A percentile compares a stretch with the other conserved stretches of the same genome.
phyloP scores from a whole-genome alignment of 2,797 vertebrate genomes.

The Coreius guichenoti region DNA sequence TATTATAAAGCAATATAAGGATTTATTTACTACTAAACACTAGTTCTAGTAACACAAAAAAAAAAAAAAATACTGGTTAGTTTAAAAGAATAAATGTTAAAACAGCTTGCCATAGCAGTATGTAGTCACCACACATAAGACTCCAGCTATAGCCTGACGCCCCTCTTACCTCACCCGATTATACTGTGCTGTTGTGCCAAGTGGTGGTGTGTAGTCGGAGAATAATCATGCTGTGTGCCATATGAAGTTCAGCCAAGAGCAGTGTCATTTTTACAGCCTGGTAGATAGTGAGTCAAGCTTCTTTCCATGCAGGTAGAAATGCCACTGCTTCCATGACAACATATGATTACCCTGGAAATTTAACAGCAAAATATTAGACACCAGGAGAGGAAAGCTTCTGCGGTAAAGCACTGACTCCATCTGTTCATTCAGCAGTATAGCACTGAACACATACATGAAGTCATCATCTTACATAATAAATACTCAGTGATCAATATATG shows the following conservation, averaged over 20 bases:
- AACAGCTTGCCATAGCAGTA: conserved; percentile 15
- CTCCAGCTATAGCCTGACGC: background rate
- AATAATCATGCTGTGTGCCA: conserved; percentile 11
- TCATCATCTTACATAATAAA: conserved; percentile 17
- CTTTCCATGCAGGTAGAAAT: background rate
- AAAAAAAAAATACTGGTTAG: background rate
- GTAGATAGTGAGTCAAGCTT: background rate
- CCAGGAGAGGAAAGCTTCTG: background rate
- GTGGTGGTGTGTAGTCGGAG: conserved; percentile 17
- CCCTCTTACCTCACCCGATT: conserved; percentile 21
- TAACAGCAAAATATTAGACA: background rate
- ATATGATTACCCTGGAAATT: background rate
- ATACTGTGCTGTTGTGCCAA: conserved; percentile 33
- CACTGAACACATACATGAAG: background rate
- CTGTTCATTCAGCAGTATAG: conserved; percentile 2
- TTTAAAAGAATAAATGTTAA: background rate
- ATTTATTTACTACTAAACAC: background rate
- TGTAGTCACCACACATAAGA: background rate
- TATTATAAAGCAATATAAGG: background rate
- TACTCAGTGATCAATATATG: background rate
- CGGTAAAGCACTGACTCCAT: conserved; percentile 14
- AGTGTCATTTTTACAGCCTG: background rate
- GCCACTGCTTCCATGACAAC: background rate
- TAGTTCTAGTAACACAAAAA: background rate
- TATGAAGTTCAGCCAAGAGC: conserved; percentile 21